Evolutionary conservation across 1,140 invertebrate genomes (phyloP), one percentile per base, ranked within the genome.

Genomic region (Latrodectus geometricus): DNA sequence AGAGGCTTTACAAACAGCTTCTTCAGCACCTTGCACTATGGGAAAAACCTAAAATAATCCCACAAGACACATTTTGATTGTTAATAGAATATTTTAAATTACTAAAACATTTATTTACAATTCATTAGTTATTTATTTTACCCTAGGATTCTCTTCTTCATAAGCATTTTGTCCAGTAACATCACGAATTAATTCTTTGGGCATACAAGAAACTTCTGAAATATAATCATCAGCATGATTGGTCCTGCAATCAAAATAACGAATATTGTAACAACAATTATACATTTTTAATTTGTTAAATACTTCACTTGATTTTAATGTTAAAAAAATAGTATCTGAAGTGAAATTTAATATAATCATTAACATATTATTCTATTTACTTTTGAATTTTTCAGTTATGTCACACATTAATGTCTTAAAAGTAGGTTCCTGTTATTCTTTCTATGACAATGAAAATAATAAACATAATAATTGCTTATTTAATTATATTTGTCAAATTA

Each of bases 111-210:
- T 14, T 21, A 21, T 20, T 11, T 20, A 69, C 11, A 69, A 69
- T 4, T 69, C 68, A 65, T 65, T 35, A 61, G 54, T 17, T 4
- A 61, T 61, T 35, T 35, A 1, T 35, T 35, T 35, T 89, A 91
- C 91, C 88, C 89, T 88, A 12, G 89, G 89, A n/a, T 88, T 88
- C 83, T 92, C 91, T 89, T 93, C 93, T 89, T 93, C 92, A 89
- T 93, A 92, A n/a, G 92, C 92, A 50, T 92, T 90, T 85, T 93
- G 91, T 8, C 93, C 93, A 8, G 91, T 90, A 7, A 92, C 93
- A 80, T 90, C 90, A 35, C 91, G 89, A 65, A 93, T 91, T 15
- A 93, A 89, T 69, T 92, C 90, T 86, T 93, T 91, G 4, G 93
- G 92, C 65, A 93, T 88, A 8, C 90, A 89, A 11, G 91, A 91